These are phyloP conservation scores for Aphidius gifuensis DNA, from an alignment of 1,140 invertebrate species.

Conservation along the genomic window DNA sequence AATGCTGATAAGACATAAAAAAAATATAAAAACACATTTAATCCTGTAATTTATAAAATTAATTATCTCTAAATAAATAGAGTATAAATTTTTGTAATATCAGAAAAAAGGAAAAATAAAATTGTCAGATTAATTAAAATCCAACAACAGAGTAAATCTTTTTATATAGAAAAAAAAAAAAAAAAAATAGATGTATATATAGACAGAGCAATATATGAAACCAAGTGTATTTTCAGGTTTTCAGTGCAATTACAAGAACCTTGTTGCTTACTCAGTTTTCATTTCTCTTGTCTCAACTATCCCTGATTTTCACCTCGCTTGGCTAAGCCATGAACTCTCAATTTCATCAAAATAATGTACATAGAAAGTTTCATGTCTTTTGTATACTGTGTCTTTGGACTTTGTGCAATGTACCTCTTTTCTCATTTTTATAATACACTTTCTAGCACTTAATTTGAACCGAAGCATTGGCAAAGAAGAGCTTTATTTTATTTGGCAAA, in stretches of 20 bases:
- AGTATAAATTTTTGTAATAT: too few relatives aligned
- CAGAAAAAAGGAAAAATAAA: too few relatives aligned
- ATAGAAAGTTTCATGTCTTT: background rate
- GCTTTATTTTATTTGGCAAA: too few relatives aligned
- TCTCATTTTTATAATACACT: background rate
- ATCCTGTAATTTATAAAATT: conserved; percentile 1
- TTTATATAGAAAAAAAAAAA: background rate
- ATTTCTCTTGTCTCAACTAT: background rate
- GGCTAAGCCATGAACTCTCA: background rate
- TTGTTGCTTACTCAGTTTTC: conserved; percentile 19
- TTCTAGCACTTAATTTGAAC: conserved; percentile 2
- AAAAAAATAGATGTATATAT: too few relatives aligned
- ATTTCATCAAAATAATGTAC: too few relatives aligned
- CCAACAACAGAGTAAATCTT: conserved; percentile 11
- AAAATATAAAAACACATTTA: background rate
- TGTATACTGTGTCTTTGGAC: background rate
- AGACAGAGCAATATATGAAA: too few relatives aligned
- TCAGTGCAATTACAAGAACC: conserved; percentile 34
- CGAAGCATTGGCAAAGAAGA: too few relatives aligned
- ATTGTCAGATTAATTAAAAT: conserved; percentile 50
- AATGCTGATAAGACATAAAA: too few relatives aligned
- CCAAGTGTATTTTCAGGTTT: conserved; percentile 9
- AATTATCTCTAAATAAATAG: too few relatives aligned
- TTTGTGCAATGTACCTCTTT: background rate
- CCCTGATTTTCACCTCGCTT: background rate